phyloP scores from a whole-genome alignment of 2,888 invertebrate genomes.

The Parthenolecanium corni region DNA sequence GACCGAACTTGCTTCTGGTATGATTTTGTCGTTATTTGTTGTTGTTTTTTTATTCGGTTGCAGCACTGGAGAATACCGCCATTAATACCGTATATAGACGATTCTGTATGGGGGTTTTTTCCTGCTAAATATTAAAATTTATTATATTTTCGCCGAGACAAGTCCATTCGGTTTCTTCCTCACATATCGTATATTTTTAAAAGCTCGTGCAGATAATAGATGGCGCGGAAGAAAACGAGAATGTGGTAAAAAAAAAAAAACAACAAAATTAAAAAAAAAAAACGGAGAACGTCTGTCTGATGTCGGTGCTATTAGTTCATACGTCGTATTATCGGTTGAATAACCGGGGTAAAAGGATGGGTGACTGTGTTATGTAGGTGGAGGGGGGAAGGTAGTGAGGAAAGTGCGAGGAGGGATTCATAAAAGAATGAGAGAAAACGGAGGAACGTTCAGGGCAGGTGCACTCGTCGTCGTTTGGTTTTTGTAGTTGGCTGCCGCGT shows the following conservation, averaged over 20 bases:
- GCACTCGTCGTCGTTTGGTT: conserved; percentile 17
- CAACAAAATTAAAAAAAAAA: background rate
- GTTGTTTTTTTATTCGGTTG: no score
- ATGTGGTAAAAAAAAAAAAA: background rate
- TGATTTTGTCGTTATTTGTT: no score
- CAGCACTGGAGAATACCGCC: no score
- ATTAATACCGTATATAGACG: no score
- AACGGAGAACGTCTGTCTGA: conserved; percentile 19
- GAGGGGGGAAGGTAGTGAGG: no score
- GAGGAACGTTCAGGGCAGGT: conserved; percentile 20
- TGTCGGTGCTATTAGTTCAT: conserved; percentile 15
- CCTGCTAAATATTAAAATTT: no score
- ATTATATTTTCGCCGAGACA: no score
- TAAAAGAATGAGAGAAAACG: conserved; percentile 1
- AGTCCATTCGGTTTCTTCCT: no score
- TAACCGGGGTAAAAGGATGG: conserved; percentile 18
- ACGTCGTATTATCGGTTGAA: conserved; percentile 21
- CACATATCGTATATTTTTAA: background rate
- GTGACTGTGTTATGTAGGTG: background rate
- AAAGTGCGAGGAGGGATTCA: no score
- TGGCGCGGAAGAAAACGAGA: background rate
- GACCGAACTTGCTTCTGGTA: no score
- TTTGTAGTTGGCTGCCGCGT: conserved; percentile 9
- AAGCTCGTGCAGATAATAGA: background rate
- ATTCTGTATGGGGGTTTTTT: no score